phyloP scores from a whole-genome alignment of 2,113 vertebrate genomes.

The Neodontobutis hainanensis region DNA sequence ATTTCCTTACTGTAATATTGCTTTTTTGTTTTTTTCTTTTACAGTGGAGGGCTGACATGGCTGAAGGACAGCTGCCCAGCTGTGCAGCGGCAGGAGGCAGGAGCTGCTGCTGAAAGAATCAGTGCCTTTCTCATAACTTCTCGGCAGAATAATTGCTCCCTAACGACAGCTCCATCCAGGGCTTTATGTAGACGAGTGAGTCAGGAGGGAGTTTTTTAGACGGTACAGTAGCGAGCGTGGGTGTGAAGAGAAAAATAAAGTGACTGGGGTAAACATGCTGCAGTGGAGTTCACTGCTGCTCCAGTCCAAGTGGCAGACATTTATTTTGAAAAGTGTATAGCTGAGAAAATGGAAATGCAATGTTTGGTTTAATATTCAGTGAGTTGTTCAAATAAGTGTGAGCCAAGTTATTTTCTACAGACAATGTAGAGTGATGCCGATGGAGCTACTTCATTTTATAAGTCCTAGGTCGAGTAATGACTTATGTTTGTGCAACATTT shows the following conservation, averaged over 20 bases:
- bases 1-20: slow-evolving; percentile 42
- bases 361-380: slow-evolving; percentile 14
- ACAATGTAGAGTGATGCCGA: neutral
- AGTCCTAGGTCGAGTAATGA: neutral
- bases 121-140: slow-evolving; percentile 36
- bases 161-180: slow-evolving; percentile 55
- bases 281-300: slow-evolving; percentile 27
- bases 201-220: slow-evolving; percentile 57
- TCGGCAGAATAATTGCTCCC: slow-evolving; percentile 48
- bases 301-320: slow-evolving; percentile 25
- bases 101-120: slow-evolving; percentile 28
- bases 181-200: slow-evolving; percentile 54
- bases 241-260: slow-evolving; percentile 32
- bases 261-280: slow-evolving; percentile 27
- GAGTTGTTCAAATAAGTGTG: neutral
- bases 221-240: slow-evolving; percentile 22
- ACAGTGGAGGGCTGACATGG: slow-evolving; percentile 24
- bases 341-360: slow-evolving; percentile 7
- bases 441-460: neutral
- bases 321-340: slow-evolving; percentile 10
- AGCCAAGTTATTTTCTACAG: neutral
- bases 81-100: slow-evolving; percentile 44
- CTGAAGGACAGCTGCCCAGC: slow-evolving; percentile 35
- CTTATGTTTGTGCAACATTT: too few relatives aligned
- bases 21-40: neutral